These are phyloP conservation scores for Sphecodes monilicornis DNA, from an alignment of 2,888 invertebrate species.

Conservation along the genomic window DNA sequence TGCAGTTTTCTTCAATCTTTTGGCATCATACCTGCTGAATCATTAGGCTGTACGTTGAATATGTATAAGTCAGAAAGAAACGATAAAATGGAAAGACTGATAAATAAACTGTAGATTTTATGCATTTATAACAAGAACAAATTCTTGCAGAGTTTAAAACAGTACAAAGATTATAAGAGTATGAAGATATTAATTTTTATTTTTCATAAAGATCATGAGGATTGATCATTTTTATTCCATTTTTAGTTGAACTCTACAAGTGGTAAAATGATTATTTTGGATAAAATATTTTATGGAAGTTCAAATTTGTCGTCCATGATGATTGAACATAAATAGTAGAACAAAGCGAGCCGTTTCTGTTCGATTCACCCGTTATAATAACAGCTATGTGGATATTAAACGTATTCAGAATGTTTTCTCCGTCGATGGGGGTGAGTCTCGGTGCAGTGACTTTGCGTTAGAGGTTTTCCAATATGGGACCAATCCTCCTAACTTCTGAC, in stretches of 20 bases:
- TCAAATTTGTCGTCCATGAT: neutral
- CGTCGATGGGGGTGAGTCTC: conserved; percentile 45
- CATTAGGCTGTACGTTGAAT: no score
- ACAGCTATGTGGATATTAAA: conserved; percentile 74
- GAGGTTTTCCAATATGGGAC: conserved; percentile 74
- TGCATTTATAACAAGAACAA: no score
- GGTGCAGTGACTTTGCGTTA: conserved; percentile 67
- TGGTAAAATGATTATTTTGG: neutral
- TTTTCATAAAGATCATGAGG: no score
- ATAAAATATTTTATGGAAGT: neutral
- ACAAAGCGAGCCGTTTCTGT: conserved; percentile 22
- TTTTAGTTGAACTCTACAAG: neutral
- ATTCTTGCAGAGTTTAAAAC: no score
- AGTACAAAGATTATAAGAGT: no score
- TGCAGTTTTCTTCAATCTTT: neutral
- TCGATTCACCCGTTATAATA: conserved; percentile 57
- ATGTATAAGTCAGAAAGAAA: no score
- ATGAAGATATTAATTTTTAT: no score
- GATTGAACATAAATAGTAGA: neutral
- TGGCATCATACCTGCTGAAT: no score
- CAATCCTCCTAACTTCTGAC: conserved; percentile 49
- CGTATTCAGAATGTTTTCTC: conserved; percentile 72
- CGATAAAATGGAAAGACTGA: no score
- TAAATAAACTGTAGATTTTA: no score
- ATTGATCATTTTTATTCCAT: neutral